phyloP scores from a whole-genome alignment of 2,113 vertebrate species.

The Glaucidium brasilianum region DNA sequence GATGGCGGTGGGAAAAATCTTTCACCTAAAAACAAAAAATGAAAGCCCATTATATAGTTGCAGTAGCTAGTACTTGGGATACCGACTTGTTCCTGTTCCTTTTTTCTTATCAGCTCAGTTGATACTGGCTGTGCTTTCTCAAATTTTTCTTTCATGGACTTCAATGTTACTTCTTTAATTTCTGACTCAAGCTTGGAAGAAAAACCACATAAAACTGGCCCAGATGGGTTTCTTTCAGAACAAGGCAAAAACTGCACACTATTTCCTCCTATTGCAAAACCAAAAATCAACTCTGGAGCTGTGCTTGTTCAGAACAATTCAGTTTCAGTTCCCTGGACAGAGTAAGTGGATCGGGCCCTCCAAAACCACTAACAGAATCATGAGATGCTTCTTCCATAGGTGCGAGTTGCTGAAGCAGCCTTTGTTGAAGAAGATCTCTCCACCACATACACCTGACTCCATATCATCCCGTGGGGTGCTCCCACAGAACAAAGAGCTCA shows the following conservation, averaged over 20 bases:
- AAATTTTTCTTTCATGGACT: not conserved
- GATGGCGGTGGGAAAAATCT: slow-evolving; percentile 94
- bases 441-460: not conserved
- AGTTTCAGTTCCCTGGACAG: not conserved
- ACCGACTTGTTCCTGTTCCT: not conserved
- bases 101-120: not conserved
- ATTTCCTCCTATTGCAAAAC: not conserved
- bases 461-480: not conserved
- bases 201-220: not conserved
- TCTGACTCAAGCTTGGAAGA: not conserved
- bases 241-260: not conserved
- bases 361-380: not conserved
- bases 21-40: slow-evolving; percentile 81
- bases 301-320: not conserved
- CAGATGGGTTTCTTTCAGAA: not conserved
- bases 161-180: not conserved
- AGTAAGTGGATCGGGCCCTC: not conserved
- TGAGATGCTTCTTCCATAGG: not conserved
- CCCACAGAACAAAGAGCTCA: not conserved
- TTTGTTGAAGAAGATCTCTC: not conserved
- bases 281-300: not conserved
- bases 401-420: not conserved
- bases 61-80: not conserved
- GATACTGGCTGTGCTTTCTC: not conserved
- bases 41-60: not conserved